Evolutionary conservation across 2,113 vertebrate genomes (phyloP), one percentile per base, ranked within the genome.

Genomic region (Casuarius casuarius): DNA sequence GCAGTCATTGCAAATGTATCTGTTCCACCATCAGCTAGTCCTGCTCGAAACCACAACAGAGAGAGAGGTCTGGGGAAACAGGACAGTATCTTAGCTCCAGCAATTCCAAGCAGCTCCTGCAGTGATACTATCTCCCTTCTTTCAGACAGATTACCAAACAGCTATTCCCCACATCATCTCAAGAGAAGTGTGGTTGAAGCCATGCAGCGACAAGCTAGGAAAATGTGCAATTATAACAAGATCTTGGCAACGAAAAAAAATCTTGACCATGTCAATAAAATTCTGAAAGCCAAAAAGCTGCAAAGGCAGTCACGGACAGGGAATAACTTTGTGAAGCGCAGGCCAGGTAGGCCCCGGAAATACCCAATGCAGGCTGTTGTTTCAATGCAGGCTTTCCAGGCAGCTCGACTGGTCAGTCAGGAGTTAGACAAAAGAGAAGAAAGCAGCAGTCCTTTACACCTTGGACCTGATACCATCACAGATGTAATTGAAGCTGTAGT

Each of bases 321-420:
- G 28, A 98, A 98, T 88, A 98, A 98, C 73, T 98, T 98, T 31
- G 99, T 99, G 86, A 99, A 99, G 97, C 98, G 99, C 33, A 96
- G 99, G 87, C 99, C 99, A 3, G 99, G 99, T 7, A 96, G 99
- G 87, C 99, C 99, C 58, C 97, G 99, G 88, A 99, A 99, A 86
- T 98, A 98, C 95, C 99, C 98, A 0, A 94, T 98, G 65, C 98
- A 98, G 87, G 97, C 98, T 0, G 97, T 97, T 1, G 96, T 98
- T 26, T 98, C 98, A 2, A 94, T 98, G 96, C 98, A 98, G 13
- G 97, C 97, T 3, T 87, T 98, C 56, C 98, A 98, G 84, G 96
- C 97, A 0, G 95, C 97, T 66, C 96, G 95, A 0, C 91, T 98
- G 44, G 94, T 97, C 22, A 83, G 87, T 61, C 97, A 97, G 63